Percentiles rank a stretch among this genome's conserved stretches.
Conservation (phyloP, 2,113 vertebrate genomes). For the Tringa solitaria region DNA sequence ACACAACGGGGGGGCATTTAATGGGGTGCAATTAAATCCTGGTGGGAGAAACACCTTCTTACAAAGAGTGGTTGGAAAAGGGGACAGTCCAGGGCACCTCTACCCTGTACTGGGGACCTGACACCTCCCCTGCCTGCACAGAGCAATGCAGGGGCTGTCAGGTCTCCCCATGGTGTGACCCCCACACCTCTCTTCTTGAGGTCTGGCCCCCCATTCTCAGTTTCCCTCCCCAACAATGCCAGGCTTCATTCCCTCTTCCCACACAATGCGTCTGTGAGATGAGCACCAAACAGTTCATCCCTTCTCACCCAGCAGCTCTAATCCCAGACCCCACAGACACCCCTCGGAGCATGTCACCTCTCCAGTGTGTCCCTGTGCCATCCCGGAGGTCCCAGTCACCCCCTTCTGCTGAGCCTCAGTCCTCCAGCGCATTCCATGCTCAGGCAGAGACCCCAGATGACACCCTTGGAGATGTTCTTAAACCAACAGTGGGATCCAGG, state of each 20-base stretch:
- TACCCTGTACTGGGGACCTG: not conserved
- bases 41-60: not conserved
- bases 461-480: not conserved
- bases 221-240: not conserved
- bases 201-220: not conserved
- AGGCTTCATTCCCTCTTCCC: not conserved
- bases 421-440: rapidly evolving
- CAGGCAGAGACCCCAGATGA: not conserved
- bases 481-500: not conserved
- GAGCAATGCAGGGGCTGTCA: rapidly evolving
- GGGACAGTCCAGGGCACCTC: not conserved
- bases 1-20: rapidly evolving
- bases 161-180: not conserved
- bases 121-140: rapidly evolving
- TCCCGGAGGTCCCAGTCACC: not conserved
- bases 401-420: not conserved
- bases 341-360: not conserved
- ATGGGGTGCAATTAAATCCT: not conserved
- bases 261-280: rapidly evolving
- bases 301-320: not conserved
- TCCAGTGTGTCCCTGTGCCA: rapidly evolving
- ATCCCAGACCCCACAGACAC: rapidly evolving
- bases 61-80: not conserved
- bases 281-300: not conserved
- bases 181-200: not conserved